Percentiles rank a stretch among this genome's conserved stretches.
phyloP scores from a whole-genome alignment of 2,797 vertebrate species.

The Gallirallus australis region DNA sequence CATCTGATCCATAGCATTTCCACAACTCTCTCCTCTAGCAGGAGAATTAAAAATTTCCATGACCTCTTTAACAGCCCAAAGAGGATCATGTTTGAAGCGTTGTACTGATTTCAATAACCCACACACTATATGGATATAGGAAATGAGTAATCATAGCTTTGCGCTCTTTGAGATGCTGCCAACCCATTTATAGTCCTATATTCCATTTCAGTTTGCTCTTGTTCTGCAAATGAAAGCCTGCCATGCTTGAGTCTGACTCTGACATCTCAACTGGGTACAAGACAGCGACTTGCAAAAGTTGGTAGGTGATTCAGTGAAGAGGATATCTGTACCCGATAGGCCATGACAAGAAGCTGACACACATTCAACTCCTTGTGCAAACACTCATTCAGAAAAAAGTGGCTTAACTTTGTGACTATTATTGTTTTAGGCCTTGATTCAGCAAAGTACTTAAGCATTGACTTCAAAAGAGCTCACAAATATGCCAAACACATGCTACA shows the following conservation, averaged over 20 bases:
- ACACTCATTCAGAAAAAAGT: conserved; percentile 19
- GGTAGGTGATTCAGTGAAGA: background rate
- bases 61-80: background rate
- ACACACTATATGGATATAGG: background rate
- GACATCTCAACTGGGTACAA: background rate
- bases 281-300: background rate
- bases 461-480: conserved; percentile 43
- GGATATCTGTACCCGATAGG: background rate
- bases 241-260: background rate
- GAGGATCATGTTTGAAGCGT: background rate
- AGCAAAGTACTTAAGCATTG: conserved; percentile 29
- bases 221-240: background rate
- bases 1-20: background rate
- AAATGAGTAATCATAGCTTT: conserved; percentile 55
- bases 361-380: background rate
- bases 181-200: background rate
- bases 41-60: conserved; percentile 11
- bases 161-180: conserved; percentile 53
- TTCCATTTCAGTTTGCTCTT: conserved; percentile 43
- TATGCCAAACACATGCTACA: background rate
- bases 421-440: conserved; percentile 47
- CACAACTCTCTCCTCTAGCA: background rate
- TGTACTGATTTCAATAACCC: background rate
- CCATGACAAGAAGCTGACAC: background rate
- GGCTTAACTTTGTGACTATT: background rate